Evolutionary conservation across 64 coral and sea anemone genomes (phyloP), one percentile per base, ranked within the genome.

Genomic region (Catalaphyllia jardinei): DNA sequence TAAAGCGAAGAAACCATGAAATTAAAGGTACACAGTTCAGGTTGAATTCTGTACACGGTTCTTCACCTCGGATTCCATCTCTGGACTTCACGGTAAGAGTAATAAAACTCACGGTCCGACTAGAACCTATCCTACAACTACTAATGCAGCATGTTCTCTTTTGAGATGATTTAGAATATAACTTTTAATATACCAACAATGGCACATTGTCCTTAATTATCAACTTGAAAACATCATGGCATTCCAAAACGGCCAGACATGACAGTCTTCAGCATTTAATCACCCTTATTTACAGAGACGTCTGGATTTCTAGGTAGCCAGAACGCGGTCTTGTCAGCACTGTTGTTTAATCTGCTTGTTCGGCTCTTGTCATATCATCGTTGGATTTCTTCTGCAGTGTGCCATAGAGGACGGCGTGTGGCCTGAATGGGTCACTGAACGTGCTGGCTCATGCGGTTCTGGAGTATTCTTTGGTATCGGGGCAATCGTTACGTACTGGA

Each of bases 271-370:
- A 20, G 25, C 25, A 67, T 16, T 16, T 67, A 5, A 67, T 8
- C 63, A 24, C 63, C 4, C 19, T 24, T n/a, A 20, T 22, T 77
- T 60, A 75, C 89, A 91, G 83, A 91, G n/a, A n/a, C n/a, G 33
- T 18, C 20, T 82, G 61, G 62, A 29, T 89, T 63, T 62, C 64
- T 89, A 79, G 88, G 60, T 72, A 62, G 77, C 75, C 77, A 89
- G 88, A 80, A 79, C 88, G 88, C 69, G 61, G 55, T 55, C 77
- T 80, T 54, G 24, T n/a, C 31, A 79, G 52, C 33, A 42, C 35
- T 90, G 77, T 64, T 89, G 88, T 80, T 52, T 19, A 54, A 54
- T 27, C 85, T n/a, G 1, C 31, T 72, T 35, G 69, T 69, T 31
- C 52, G 22, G 49, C 25, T 20, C 35, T 55, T 24, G 88, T 79